phyloP scores from a whole-genome alignment of 2,797 vertebrate genomes.

The Paguma larvata region DNA sequence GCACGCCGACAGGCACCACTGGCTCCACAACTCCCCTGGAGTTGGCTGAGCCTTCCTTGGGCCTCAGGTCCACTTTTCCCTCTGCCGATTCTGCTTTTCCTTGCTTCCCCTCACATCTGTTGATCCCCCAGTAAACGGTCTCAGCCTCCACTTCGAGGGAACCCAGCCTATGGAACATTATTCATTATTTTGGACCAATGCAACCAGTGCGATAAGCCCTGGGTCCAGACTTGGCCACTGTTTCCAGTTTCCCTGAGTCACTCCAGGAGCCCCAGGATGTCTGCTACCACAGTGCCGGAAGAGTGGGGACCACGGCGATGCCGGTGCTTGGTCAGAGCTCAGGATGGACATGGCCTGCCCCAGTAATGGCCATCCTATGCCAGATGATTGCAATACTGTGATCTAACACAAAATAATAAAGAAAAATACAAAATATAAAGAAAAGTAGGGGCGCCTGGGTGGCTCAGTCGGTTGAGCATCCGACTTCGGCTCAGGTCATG shows the following conservation, averaged over 20 bases:
- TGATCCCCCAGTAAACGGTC: not conserved
- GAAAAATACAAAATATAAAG: too few relatives aligned
- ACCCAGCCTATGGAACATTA: not conserved
- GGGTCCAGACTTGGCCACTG: not conserved
- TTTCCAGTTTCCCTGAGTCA: not conserved
- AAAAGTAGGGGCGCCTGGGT: too few relatives aligned
- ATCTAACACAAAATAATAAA: too few relatives aligned
- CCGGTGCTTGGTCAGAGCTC: not conserved
- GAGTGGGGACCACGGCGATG: not conserved
- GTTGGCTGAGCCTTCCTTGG: not conserved
- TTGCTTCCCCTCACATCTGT: not conserved
- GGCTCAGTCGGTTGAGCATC: too few relatives aligned
- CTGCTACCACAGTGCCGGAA: not conserved
- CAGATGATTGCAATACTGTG: not conserved
- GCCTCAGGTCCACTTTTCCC: not conserved
- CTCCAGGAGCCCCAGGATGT: too few relatives aligned
- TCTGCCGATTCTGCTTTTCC: not conserved
- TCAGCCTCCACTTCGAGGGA: not conserved
- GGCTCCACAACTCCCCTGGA: not conserved
- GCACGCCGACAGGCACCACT: rapidly evolving
- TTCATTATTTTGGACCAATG: not conserved
- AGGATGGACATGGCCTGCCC: too few relatives aligned
- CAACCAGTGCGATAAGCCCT: not conserved
- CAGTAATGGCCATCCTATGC: not conserved
- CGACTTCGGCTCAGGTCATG: too few relatives aligned